Conservation (phyloP, 30 jellyfish, hydroid and myxozoan genomes). For the Haliclystus octoradiatus region DNA sequence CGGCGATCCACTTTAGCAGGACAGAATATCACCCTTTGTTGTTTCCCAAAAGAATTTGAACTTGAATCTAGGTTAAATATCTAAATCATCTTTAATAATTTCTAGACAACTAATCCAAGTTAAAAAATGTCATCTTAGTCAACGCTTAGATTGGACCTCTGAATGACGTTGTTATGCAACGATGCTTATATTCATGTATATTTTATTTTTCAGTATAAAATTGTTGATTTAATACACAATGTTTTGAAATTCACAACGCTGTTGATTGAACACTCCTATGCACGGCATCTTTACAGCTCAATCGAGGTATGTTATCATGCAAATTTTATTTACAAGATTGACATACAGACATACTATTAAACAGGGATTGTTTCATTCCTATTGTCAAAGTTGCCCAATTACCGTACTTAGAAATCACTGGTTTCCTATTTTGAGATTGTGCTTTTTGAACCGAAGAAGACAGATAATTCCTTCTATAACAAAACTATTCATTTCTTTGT, state of each 20-base stretch:
- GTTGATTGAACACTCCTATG: constrained; percentile 94
- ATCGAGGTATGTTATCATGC: constrained; percentile 54
- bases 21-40: no score
- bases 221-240: constrained; percentile 60
- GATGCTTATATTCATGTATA: no score
- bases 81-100: no score
- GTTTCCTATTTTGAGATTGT: not conserved
- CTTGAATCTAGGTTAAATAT: no score
- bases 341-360: not conserved
- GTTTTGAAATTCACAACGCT: constrained; percentile 86
- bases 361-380: not conserved
- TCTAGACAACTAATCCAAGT: no score
- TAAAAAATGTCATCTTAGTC: no score
- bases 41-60: no score
- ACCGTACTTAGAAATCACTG: not conserved
- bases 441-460: no score
- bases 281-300: constrained; percentile 94
- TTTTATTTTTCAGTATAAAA: constrained; percentile 33
- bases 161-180: no score
- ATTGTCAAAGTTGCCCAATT: not conserved
- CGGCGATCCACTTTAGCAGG: no score
- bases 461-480: no score
- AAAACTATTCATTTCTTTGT: not conserved
- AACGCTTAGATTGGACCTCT: no score
- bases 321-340: not conserved